A percentile compares a stretch with the other conserved stretches of the same genome.
phyloP scores from a whole-genome alignment of 2,888 invertebrate species.

The Papilio elwesi region DNA sequence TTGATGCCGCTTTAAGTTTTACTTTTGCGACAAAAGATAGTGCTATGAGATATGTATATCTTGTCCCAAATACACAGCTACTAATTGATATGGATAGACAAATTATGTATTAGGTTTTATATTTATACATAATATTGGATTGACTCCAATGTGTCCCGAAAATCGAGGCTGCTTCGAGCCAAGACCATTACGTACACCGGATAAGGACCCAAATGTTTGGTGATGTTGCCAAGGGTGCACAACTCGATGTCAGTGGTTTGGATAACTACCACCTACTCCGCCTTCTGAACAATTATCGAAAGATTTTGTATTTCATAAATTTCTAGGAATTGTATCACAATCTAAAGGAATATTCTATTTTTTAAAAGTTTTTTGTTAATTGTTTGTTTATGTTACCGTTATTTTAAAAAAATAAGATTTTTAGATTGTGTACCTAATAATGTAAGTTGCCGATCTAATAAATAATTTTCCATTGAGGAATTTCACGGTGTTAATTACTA shows the following conservation, averaged over 20 bases:
- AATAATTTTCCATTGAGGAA: background rate
- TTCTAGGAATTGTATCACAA: background rate
- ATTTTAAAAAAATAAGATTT: background rate
- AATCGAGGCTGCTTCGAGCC: conserved; percentile 28
- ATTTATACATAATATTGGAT: conserved; percentile 17
- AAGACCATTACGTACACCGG: conserved; percentile 31
- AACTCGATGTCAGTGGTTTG: conserved; percentile 12
- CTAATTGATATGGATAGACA: background rate
- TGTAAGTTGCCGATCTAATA: too few relatives aligned
- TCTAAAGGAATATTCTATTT: background rate
- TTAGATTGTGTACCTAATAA: too few relatives aligned
- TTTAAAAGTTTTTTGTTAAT: background rate
- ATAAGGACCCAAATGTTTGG: conserved; percentile 38
- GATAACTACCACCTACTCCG: conserved; percentile 13
- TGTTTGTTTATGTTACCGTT: background rate
- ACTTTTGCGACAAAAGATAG: too few relatives aligned
- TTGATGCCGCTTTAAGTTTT: too few relatives aligned
- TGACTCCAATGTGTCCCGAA: conserved; percentile 26
- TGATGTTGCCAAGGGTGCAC: conserved; percentile 35
- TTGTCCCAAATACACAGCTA: background rate
- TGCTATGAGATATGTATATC: too few relatives aligned
- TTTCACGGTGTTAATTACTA: background rate
- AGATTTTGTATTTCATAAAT: background rate
- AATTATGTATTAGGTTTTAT: background rate
- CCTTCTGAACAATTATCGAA: background rate